phyloP scores from a whole-genome alignment of 2,797 vertebrate species.

The Galaxias olidus region DNA sequence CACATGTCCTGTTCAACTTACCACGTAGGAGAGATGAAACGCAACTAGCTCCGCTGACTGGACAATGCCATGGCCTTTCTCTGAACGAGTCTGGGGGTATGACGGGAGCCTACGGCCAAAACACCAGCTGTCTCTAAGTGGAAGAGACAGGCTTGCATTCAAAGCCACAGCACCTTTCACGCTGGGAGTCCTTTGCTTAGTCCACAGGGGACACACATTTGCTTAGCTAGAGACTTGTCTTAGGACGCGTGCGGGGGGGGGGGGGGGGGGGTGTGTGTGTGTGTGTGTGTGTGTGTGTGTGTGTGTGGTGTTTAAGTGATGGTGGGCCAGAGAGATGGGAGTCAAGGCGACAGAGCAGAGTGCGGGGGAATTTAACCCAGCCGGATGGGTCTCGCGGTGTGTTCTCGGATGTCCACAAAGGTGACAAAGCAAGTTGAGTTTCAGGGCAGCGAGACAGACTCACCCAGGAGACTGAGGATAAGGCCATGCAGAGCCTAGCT shows the following conservation, averaged over 20 bases:
- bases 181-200: neutral
- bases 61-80: conserved; percentile 14
- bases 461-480: neutral
- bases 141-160: conserved; percentile 25
- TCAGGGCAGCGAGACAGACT: neutral
- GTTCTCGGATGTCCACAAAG: conserved; percentile 28
- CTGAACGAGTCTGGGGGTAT: conserved; percentile 2
- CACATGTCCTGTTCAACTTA: too few species aligned
- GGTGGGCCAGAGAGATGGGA: conserved; percentile 32
- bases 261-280: too few species aligned
- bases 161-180: neutral
- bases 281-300: too few species aligned
- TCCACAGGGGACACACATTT: conserved; percentile 1
- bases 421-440: conserved; percentile 8
- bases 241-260: too few species aligned
- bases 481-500: too few species aligned
- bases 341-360: conserved; percentile 21
- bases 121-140: conserved; percentile 12
- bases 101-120: neutral
- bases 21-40: conserved; percentile 4
- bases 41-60: neutral
- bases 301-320: too few species aligned
- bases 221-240: conserved; percentile 18
- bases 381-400: conserved; percentile 10
- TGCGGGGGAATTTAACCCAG: conserved; percentile 16